A percentile compares a stretch with the other conserved stretches of the same genome.
These are phyloP conservation scores for Anguilla marmorata DNA, from an alignment of 2,797 vertebrate species.

Conservation along the genomic window DNA sequence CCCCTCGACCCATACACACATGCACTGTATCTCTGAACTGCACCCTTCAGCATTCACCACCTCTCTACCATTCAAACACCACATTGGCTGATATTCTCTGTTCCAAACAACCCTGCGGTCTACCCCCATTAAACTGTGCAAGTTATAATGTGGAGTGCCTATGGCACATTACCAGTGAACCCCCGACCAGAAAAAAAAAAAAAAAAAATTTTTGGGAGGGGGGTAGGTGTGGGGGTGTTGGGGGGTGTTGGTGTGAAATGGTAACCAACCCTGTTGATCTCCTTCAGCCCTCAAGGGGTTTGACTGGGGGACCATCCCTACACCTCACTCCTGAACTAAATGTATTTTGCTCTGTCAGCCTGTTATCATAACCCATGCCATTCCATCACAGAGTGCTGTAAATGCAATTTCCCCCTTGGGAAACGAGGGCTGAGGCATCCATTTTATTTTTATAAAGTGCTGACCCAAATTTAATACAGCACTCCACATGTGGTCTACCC, in stretches of 20 bases:
- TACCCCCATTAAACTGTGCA: too few species aligned
- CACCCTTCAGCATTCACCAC: not conserved
- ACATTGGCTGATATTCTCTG: too few species aligned
- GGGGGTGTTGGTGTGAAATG: not conserved
- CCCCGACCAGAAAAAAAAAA: not conserved
- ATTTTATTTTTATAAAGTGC: slow-evolving; percentile 68
- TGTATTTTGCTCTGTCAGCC: slow-evolving; percentile 62
- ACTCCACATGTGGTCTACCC: slow-evolving; percentile 45
- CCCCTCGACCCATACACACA: not conserved
- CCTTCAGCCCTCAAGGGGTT: not conserved
- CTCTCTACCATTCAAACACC: too few species aligned
- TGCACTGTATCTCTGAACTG: not conserved
- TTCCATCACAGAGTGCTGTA: slow-evolving; percentile 63
- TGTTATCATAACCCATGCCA: slow-evolving; percentile 69
- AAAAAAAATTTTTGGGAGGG: not conserved
- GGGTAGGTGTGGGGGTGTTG: not conserved
- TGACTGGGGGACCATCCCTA: not conserved
- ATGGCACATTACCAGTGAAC: not conserved
- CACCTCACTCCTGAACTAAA: slow-evolving; percentile 57
- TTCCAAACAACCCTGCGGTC: too few species aligned
- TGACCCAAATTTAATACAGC: slow-evolving; percentile 67
- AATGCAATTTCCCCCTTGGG: slow-evolving; percentile 66
- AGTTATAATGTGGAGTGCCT: too few species aligned
- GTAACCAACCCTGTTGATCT: not conserved
- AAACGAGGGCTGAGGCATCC: slow-evolving; percentile 59